Conservation (phyloP, 2,888 invertebrate genomes). For the Archips crataeganus region DNA sequence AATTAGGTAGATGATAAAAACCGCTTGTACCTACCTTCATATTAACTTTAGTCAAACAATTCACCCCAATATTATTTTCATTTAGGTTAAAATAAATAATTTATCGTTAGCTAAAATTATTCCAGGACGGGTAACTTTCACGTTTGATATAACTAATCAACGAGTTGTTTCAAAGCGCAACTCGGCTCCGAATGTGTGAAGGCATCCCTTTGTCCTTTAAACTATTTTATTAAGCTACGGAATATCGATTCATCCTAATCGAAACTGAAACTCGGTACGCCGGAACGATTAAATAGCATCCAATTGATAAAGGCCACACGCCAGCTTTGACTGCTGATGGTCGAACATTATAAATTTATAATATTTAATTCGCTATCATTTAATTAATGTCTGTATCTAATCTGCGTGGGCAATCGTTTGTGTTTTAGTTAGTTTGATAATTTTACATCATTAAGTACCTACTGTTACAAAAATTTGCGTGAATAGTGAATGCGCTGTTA, state of each 20-base stretch:
- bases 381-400: too few relatives aligned
- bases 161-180: constrained; percentile 10
- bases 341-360: constrained; percentile 14
- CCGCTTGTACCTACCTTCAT: too few relatives aligned
- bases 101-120: not conserved
- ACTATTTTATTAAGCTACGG: constrained; percentile 22
- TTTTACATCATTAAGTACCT: too few relatives aligned
- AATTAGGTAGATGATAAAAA: too few relatives aligned
- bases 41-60: not conserved
- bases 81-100: not conserved
- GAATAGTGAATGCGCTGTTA: too few relatives aligned
- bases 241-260: constrained; percentile 30
- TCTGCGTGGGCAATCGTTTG: too few relatives aligned
- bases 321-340: constrained; percentile 16
- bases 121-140: not conserved
- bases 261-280: constrained; percentile 9
- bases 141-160: constrained; percentile 12
- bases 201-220: constrained; percentile 19
- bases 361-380: constrained; percentile 15
- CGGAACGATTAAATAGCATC: constrained; percentile 13
- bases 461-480: too few relatives aligned
- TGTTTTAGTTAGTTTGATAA: too few relatives aligned
- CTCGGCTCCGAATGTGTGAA: constrained; percentile 5
- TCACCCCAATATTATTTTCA: not conserved
- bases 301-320: constrained; percentile 29